A percentile compares a stretch with the other conserved stretches of the same genome.
Conservation (phyloP, 2,888 invertebrate species). For the Gryllus longicercus region DNA sequence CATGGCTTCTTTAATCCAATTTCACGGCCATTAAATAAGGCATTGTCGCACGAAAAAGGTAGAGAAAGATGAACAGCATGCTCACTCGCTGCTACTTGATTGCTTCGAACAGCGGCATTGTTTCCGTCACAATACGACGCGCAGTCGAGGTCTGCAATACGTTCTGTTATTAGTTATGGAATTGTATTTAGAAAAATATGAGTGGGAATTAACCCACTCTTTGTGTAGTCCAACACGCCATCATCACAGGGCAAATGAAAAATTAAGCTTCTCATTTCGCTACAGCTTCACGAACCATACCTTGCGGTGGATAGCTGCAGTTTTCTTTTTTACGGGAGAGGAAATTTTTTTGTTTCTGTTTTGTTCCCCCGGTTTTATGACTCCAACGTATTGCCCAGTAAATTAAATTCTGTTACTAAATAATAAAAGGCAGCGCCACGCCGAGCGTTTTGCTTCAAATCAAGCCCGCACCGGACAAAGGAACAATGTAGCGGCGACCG, state of each 20-base stretch:
- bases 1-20: not conserved
- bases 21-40: conserved; percentile 6
- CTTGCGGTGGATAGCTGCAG: not conserved
- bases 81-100: not conserved
- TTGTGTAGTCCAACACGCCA: conserved; percentile 9
- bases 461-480: not conserved
- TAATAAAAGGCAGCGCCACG: conserved; percentile 18
- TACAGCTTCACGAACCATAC: not conserved
- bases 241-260: conserved; percentile 24
- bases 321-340: conserved; percentile 17
- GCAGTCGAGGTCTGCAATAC: too few relatives aligned
- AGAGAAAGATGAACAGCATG: not conserved
- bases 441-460: not conserved
- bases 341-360: conserved; percentile 12
- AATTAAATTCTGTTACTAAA: conserved; percentile 23
- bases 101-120: not conserved
- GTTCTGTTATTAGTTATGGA: conserved; percentile 6
- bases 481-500: not conserved
- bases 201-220: conserved; percentile 1
- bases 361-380: conserved; percentile 17
- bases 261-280: conserved; percentile 29
- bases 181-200: conserved; percentile 1
- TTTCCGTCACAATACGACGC: not conserved
- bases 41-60: not conserved
- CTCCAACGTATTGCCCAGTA: not conserved